Conservation (phyloP, 1,140 invertebrate genomes). For the Tetragnatha versicolor region DNA sequence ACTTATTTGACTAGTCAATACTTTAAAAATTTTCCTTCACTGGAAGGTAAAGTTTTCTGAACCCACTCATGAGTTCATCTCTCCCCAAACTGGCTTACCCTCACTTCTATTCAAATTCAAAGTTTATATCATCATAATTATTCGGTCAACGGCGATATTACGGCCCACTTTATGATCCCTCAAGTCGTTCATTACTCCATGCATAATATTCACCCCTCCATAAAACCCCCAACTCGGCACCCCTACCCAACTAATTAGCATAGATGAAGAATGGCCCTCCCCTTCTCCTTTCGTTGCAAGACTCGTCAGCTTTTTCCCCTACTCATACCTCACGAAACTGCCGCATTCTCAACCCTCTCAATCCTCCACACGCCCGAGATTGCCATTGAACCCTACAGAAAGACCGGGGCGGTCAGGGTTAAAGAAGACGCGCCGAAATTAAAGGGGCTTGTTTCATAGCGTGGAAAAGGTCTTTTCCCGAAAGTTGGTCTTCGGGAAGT, state of each 20-base stretch:
- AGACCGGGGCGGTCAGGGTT: too few relatives aligned
- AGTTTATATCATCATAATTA: neutral
- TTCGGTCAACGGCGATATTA: neutral
- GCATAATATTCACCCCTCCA: conserved; percentile 8
- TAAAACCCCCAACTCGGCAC: conserved; percentile 1
- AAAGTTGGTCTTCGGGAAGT: too few relatives aligned
- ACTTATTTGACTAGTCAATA: too few relatives aligned
- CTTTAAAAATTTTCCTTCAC: too few relatives aligned
- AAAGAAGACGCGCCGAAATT: neutral
- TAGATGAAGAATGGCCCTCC: conserved; percentile 28
- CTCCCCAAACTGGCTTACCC: too few relatives aligned
- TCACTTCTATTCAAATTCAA: too few relatives aligned
- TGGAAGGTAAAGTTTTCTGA: too few relatives aligned
- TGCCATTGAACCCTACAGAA: too few relatives aligned
- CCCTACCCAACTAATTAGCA: conserved; percentile 14
- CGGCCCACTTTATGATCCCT: conserved; percentile 12
- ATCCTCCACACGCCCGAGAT: too few relatives aligned
- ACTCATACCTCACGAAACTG: conserved; percentile 4
- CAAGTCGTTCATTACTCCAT: neutral
- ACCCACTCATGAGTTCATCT: too few relatives aligned
- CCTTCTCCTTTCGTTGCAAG: too few relatives aligned
- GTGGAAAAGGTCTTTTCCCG: too few relatives aligned
- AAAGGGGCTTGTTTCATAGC: neutral
- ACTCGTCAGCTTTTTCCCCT: conserved; percentile 16
- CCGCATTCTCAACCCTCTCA: conserved; percentile 7